Percentiles rank a stretch among this genome's conserved stretches.
Conservation (phyloP, 2,888 invertebrate species). For the Nezara viridula region DNA sequence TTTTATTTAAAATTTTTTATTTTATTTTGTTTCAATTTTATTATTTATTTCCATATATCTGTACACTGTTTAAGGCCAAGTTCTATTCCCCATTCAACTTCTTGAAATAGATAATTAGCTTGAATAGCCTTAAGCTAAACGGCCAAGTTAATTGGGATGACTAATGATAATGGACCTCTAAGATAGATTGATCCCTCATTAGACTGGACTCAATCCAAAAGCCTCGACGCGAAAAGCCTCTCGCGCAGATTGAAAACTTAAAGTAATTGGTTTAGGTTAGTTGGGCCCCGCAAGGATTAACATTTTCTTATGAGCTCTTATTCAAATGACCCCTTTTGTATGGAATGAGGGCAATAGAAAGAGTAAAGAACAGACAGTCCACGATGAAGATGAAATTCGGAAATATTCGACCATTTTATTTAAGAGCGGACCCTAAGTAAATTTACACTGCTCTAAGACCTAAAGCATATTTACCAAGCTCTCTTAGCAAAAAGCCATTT, state of each 20-base stretch:
- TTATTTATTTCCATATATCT: no score
- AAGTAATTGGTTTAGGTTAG: not conserved
- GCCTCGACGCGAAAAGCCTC: not conserved
- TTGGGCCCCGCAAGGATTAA: not conserved
- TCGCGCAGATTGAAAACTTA: slow-evolving; percentile 25
- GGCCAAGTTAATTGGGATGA: not conserved
- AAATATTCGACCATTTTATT: not conserved
- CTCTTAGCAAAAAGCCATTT: not conserved
- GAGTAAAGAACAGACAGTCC: not conserved
- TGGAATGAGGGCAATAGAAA: not conserved
- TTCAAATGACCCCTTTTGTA: not conserved
- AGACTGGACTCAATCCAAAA: not conserved
- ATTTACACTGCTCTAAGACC: not conserved
- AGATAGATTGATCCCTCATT: not conserved
- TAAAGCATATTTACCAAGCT: not conserved
- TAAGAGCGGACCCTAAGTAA: not conserved
- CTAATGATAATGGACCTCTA: not conserved
- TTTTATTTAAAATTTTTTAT: no score
- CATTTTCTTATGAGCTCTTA: not conserved
- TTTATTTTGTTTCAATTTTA: no score
- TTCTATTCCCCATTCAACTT: not conserved
- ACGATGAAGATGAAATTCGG: not conserved
- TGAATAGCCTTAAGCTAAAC: not conserved
- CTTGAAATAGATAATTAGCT: not conserved
- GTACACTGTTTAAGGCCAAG: not conserved